Evolutionary conservation across 2,888 invertebrate genomes (phyloP).

Genomic region (Euzetes globulus): DNA sequence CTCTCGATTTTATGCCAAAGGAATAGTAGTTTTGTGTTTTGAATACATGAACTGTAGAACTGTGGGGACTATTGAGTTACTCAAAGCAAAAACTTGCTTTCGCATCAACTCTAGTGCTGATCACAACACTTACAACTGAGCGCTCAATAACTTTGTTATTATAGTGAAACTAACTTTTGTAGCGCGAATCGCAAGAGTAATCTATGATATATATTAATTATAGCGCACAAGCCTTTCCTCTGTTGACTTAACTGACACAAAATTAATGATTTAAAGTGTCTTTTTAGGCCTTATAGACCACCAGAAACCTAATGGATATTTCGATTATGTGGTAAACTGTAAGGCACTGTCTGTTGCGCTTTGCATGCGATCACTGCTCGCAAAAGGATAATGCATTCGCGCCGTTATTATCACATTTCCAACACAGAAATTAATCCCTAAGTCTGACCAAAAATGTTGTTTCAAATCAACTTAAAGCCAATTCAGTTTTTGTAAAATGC

Average conservation of each 20-base stretch:
- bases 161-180: constrained; percentile 16
- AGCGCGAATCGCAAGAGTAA: not conserved
- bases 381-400: constrained; percentile 14
- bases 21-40: not conserved
- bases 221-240: constrained; percentile 22
- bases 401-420: not conserved
- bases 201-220: constrained; percentile 6
- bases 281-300: not conserved
- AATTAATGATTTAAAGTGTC: constrained; percentile 26
- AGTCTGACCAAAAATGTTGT: not conserved
- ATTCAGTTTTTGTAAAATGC: not conserved
- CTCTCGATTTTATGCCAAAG: not conserved
- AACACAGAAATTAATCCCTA: not conserved
- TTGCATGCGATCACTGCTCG: not conserved
- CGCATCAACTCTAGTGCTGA: not conserved
- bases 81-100: not conserved
- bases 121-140: constrained; percentile 4
- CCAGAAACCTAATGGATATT: not conserved
- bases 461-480: not conserved
- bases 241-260: constrained; percentile 19
- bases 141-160: constrained; percentile 18
- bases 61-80: constrained; percentile 6
- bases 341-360: not conserved
- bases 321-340: not conserved
- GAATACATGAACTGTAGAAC: not conserved